phyloP scores from a whole-genome alignment of 2,113 vertebrate genomes.

The Neogobius melanostomus region DNA sequence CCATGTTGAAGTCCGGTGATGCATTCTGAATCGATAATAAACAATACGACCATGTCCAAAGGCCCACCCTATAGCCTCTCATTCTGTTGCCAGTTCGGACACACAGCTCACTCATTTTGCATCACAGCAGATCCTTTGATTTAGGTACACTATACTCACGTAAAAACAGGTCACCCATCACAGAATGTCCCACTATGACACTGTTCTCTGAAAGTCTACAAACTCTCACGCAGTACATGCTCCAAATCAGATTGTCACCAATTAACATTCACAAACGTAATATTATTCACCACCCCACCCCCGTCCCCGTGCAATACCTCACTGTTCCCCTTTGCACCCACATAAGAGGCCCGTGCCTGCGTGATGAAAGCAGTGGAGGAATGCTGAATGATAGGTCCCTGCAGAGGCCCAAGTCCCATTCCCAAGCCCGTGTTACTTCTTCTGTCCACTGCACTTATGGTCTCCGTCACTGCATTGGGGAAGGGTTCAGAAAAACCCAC shows the following conservation, averaged over 20 bases:
- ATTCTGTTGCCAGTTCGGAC: too few relatives aligned
- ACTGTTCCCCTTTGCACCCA: conserved; percentile 29
- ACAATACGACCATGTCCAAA: too few relatives aligned
- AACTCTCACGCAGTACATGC: too few relatives aligned
- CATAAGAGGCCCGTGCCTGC: conserved; percentile 47
- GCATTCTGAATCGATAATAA: too few relatives aligned
- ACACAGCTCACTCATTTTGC: too few relatives aligned
- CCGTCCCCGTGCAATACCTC: conserved; percentile 25
- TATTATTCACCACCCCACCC: conserved; percentile 20
- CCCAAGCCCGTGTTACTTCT: conserved; percentile 47
- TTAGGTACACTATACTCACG: too few relatives aligned
- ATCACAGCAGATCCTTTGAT: too few relatives aligned
- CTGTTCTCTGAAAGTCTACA: too few relatives aligned
- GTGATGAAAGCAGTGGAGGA: conserved; percentile 66
- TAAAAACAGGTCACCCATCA: too few relatives aligned
- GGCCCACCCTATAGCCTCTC: too few relatives aligned
- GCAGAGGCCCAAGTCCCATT: conserved; percentile 50
- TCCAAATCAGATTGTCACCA: too few relatives aligned
- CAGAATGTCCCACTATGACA: too few relatives aligned
- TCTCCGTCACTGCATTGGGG: conserved; percentile 41
- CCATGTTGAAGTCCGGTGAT: conserved; percentile 14
- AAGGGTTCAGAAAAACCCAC: conserved; percentile 49
- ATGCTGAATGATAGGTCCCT: conserved; percentile 68
- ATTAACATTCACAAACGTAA: conserved; percentile 29
- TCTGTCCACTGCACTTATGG: conserved; percentile 59